A percentile compares a stretch with the other conserved stretches of the same genome.
Conservation (phyloP, 2,113 vertebrate genomes). For the Desmodus rotundus region DNA sequence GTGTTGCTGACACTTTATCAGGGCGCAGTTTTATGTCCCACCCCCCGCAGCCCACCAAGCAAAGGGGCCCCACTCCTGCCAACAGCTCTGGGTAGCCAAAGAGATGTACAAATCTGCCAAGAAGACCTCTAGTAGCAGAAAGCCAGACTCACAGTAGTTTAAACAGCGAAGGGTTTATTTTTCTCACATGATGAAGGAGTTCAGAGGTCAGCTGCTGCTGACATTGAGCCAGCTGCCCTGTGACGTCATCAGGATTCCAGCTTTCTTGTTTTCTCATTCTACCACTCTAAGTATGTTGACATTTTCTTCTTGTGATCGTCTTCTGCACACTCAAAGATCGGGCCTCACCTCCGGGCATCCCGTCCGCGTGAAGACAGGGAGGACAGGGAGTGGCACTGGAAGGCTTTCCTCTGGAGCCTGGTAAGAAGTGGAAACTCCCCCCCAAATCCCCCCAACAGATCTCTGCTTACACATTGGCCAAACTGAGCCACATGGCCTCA, state of each 20-base stretch:
- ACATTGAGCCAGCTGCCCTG: background rate
- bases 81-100: background rate
- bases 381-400: background rate
- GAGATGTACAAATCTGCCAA: background rate
- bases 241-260: background rate
- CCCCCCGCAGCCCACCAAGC: background rate
- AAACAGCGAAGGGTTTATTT: background rate
- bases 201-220: background rate
- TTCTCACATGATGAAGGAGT: background rate
- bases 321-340: background rate
- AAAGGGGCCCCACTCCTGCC: background rate
- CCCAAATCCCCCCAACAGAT: background rate
- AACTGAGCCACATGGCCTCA: background rate
- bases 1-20: background rate
- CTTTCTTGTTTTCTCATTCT: background rate
- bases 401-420: background rate
- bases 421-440: background rate
- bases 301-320: background rate
- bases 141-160: background rate
- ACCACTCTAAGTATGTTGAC: background rate
- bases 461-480: background rate
- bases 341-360: background rate
- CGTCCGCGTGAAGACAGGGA: background rate
- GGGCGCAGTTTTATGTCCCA: background rate
- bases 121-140: background rate